Evolutionary conservation across 2,113 vertebrate genomes (phyloP).

Genomic region (Misgurnus mizolepis): DNA sequence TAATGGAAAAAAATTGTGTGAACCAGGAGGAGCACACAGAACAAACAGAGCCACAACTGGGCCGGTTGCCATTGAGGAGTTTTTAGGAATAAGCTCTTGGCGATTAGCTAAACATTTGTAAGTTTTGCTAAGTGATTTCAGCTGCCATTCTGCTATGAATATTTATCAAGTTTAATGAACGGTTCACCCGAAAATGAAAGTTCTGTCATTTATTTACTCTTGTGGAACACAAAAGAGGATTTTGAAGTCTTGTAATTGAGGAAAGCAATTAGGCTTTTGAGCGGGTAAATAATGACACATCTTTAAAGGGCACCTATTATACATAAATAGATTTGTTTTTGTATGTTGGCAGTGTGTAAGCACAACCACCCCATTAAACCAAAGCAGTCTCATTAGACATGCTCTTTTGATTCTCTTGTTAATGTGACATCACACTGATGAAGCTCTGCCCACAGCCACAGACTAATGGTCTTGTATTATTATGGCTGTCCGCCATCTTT

Average conservation of each 20-base stretch:
- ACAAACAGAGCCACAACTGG: neutral
- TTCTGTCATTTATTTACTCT: neutral
- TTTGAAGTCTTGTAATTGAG: neutral
- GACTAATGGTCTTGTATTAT: too few relatives aligned
- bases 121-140: constrained; percentile 5
- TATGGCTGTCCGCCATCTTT: too few relatives aligned
- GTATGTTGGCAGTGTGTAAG: too few relatives aligned
- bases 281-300: too few relatives aligned
- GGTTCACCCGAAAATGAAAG: neutral
- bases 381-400: too few relatives aligned
- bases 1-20: neutral
- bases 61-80: neutral
- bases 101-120: neutral
- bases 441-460: too few relatives aligned
- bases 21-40: constrained; percentile 6
- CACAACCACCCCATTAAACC: too few relatives aligned
- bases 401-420: too few relatives aligned
- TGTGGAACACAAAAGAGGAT: neutral
- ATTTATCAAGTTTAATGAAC: neutral
- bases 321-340: too few relatives aligned
- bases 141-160: neutral
- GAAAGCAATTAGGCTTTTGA: too few relatives aligned
- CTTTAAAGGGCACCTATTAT: too few relatives aligned
- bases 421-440: too few relatives aligned
- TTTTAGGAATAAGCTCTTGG: neutral